Conservation (phyloP, 1,140 invertebrate genomes). For the Zaprionus ghesquierei region DNA sequence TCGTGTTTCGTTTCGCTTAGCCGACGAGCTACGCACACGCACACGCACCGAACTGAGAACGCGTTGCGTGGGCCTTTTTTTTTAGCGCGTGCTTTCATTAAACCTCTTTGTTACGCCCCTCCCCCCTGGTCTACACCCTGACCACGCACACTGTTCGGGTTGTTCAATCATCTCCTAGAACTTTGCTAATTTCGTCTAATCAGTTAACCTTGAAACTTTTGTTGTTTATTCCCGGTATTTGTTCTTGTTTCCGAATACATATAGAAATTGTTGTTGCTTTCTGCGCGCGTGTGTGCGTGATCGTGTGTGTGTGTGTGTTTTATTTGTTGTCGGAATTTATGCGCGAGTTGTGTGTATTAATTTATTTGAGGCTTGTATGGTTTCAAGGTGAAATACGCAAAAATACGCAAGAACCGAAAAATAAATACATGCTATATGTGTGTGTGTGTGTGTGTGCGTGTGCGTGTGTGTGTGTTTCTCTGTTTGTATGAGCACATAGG, state of each 20-base stretch:
- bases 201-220: constrained; percentile 79
- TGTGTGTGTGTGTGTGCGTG: too few relatives aligned
- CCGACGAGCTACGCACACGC: constrained; percentile 42
- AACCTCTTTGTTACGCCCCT: neutral
- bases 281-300: constrained; percentile 22
- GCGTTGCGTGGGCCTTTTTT: constrained; percentile 65
- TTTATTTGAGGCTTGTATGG: constrained; percentile 74
- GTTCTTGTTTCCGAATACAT: constrained; percentile 50
- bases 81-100: constrained; percentile 71
- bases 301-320: constrained; percentile 46
- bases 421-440: neutral
- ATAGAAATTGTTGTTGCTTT: constrained; percentile 28
- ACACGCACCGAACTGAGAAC: too few relatives aligned
- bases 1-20: constrained; percentile 11
- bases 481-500: too few relatives aligned
- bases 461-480: too few relatives aligned
- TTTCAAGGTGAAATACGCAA: constrained; percentile 78
- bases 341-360: constrained; percentile 62
- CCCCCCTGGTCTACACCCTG: neutral
- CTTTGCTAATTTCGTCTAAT: constrained; percentile 80
- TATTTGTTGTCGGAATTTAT: constrained; percentile 54
- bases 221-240: constrained; percentile 56
- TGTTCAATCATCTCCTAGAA: constrained; percentile 70
- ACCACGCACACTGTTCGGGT: neutral
- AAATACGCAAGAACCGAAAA: constrained; percentile 32